These are phyloP conservation scores for Mustela lutreola DNA, from an alignment of 2,113 vertebrate species.

Conservation along the genomic window DNA sequence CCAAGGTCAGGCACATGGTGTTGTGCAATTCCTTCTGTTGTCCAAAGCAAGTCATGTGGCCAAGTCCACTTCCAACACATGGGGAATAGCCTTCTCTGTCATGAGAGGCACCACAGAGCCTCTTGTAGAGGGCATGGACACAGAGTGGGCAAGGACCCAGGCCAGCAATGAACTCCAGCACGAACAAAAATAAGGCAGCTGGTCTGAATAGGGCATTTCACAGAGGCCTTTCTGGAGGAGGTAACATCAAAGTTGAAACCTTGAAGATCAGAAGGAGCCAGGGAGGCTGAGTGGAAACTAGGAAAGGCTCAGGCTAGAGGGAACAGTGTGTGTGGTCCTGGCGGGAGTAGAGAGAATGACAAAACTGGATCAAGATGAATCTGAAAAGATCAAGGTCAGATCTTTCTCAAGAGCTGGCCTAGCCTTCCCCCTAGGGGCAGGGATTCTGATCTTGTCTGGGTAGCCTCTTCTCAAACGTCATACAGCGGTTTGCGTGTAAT, in stretches of 20 bases:
- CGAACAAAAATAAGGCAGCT: not conserved
- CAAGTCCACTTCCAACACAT: not conserved
- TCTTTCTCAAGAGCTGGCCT: not conserved
- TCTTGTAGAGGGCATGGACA: not conserved
- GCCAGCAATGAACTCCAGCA: not conserved
- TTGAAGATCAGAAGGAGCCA: not conserved
- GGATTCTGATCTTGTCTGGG: not conserved
- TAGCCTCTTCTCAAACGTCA: not conserved
- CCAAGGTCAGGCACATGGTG: accelerated
- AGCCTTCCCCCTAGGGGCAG: not conserved
- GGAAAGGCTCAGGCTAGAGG: not conserved
- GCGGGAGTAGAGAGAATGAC: not conserved
- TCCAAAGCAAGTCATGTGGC: not conserved
- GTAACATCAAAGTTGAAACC: not conserved
- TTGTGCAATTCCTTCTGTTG: not conserved
- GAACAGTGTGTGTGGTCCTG: not conserved
- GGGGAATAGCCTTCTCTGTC: not conserved
- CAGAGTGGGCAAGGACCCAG: not conserved
- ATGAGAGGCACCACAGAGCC: not conserved
- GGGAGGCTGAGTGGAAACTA: not conserved
- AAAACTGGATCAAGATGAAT: not conserved
- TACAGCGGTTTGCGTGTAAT: not conserved
- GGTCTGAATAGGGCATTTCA: not conserved
- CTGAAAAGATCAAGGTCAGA: not conserved
- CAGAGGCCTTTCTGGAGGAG: not conserved